Evolutionary conservation across 37 sponge, comb jelly and placozoan species (phyloP), one percentile per base, ranked within the genome.

Genomic region (Agelas oroides): DNA sequence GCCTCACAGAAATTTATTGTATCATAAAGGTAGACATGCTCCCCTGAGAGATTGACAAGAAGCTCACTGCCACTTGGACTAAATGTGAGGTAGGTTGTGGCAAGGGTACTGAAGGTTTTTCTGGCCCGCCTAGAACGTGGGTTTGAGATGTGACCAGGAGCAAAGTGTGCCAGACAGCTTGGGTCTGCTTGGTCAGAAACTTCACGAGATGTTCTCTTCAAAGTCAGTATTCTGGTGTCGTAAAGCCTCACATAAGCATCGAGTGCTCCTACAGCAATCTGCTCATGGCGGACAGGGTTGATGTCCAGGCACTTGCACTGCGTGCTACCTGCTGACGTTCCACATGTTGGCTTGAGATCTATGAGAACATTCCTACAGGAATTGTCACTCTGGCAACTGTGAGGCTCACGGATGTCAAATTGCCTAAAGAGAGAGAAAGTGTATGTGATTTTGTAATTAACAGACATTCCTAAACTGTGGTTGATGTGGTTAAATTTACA

Each of bases 221-320:
- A 56, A 0, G 71, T 78, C 41, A 95, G 70, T 31, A 93, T 75
- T 34, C 99, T 76, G 18, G 74, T 80, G 84, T 98, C 99, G 74
- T 92, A 98, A 14, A 98, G 52, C n/a, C 99, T 65, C 2, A 92
- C 93, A 73, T 84, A 89, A 13, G 89, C 79, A 56, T 98, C 96
- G 11, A 85, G 73, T 17, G 89, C 75, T 16, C 99, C 99, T 3
- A 96, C 93, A 36, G 94, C 94, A 0, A 98, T 36, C 57, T 95
- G 86, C 53, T 96, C 88, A 27, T 92, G 36, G 16, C 88, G 89
- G 0, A 87, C 88, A 3, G 94, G 94, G 79, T 94, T 96, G 37
- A 94, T 80, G 59, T 78, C 89, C 18, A 98, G 62, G 76, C 99
- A 96, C 56, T 98, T 98, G 35, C 90, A 87, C 86, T 96, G 89